Conservation (phyloP, 2,797 vertebrate genomes). For the Onychomys torridus region DNA sequence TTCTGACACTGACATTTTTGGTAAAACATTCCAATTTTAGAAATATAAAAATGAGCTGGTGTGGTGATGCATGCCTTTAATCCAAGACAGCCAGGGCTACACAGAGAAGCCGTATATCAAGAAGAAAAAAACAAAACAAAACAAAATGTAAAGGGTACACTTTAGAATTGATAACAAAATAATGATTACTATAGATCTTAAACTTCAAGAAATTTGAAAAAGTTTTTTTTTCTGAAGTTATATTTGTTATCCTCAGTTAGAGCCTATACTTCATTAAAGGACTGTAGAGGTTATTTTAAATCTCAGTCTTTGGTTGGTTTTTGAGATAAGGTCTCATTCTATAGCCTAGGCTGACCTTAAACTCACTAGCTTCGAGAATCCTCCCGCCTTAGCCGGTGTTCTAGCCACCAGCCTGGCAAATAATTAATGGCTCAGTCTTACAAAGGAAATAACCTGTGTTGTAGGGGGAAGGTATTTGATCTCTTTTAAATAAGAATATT, state of each 20-base stretch:
- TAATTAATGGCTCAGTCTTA: not conserved
- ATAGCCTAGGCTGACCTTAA: not conserved
- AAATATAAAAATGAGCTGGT: not conserved
- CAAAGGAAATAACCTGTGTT: conserved; percentile 31
- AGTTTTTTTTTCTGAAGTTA: not conserved
- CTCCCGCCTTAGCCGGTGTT: not conserved
- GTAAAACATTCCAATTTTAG: not conserved
- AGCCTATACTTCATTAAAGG: conserved; percentile 14
- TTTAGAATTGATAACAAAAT: conserved; percentile 13
- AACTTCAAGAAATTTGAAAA: not conserved
- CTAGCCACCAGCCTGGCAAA: not conserved
- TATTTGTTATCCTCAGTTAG: conserved; percentile 9
- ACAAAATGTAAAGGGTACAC: not conserved
- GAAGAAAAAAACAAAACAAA: too few species aligned
- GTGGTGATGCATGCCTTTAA: not conserved
- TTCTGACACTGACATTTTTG: not conserved
- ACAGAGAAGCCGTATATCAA: not conserved
- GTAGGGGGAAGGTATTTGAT: not conserved
- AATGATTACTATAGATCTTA: not conserved
- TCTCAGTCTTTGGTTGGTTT: not conserved
- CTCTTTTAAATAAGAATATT: not conserved
- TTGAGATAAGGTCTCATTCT: not conserved
- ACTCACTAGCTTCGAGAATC: not conserved
- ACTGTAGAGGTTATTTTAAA: conserved; percentile 4
- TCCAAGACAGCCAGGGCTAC: not conserved